A percentile compares a stretch with the other conserved stretches of the same genome.
phyloP scores from a whole-genome alignment of 2,113 vertebrate genomes.

The Oncorhynchus gorbuscha region DNA sequence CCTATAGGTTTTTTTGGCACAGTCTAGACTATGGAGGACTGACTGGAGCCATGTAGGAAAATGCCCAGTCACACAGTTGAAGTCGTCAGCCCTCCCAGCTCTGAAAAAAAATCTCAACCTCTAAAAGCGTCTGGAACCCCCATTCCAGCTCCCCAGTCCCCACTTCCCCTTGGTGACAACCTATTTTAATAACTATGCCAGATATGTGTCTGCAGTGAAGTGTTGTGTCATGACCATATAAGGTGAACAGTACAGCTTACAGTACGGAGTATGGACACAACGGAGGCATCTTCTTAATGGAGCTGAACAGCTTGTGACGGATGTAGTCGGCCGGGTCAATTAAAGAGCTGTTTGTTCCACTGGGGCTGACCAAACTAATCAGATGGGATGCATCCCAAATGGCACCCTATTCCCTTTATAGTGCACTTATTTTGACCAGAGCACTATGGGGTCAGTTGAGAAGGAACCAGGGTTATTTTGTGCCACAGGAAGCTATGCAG shows the following conservation, averaged over 20 bases:
- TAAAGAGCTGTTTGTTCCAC: neutral
- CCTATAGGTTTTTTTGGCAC: too few species aligned
- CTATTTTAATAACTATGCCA: neutral
- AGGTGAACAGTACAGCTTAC: neutral
- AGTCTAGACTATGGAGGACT: too few species aligned
- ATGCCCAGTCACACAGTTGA: too few species aligned
- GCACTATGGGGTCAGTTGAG: too few species aligned
- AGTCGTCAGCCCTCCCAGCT: too few species aligned
- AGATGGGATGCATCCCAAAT: too few species aligned
- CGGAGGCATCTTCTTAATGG: neutral
- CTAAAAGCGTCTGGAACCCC: neutral
- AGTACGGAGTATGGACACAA: neutral
- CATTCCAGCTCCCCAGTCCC: neutral
- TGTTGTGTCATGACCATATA: neutral
- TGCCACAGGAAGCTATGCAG: neutral
- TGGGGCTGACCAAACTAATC: neutral
- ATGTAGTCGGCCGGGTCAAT: constrained; percentile 3
- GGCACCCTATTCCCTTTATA: too few species aligned
- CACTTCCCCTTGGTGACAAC: neutral
- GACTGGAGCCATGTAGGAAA: too few species aligned
- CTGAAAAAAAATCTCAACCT: neutral
- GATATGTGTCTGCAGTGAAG: neutral
- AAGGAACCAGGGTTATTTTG: too few species aligned
- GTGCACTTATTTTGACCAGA: too few species aligned
- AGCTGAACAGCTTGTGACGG: constrained; percentile 15